Evolutionary conservation across 2,113 vertebrate species (phyloP).

Genomic region (Baryphthengus martii): DNA sequence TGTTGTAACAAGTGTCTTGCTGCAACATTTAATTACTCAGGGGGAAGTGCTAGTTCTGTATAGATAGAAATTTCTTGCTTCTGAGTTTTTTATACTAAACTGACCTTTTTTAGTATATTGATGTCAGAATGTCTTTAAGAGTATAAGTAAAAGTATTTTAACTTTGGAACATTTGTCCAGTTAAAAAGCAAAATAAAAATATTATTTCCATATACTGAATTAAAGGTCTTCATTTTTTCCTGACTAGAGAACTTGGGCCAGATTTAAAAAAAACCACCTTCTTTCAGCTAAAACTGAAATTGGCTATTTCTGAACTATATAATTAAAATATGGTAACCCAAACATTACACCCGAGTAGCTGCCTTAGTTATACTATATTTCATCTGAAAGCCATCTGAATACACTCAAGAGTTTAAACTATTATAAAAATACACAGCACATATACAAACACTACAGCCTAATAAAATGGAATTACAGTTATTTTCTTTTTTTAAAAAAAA

Average conservation of each 20-base stretch:
- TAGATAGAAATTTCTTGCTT: fast-evolving
- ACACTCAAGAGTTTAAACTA: not conserved
- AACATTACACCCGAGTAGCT: not conserved
- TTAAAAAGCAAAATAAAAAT: not conserved
- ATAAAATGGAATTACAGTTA: not conserved
- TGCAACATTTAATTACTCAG: not conserved
- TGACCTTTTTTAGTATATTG: not conserved
- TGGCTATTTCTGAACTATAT: not conserved
- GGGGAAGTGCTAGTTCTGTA: not conserved
- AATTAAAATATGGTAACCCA: not conserved
- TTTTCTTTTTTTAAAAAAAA: not conserved
- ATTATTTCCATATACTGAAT: not conserved
- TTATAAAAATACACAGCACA: not conserved
- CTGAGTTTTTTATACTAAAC: not conserved
- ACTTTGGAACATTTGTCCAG: not conserved
- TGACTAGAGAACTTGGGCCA: not conserved
- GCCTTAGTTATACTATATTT: not conserved
- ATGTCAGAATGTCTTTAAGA: not conserved
- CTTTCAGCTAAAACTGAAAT: not conserved
- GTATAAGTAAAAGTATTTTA: not conserved
- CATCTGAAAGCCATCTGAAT: not conserved
- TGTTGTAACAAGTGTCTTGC: not conserved
- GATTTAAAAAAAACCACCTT: not conserved
- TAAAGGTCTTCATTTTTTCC: not conserved
- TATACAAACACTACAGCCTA: not conserved